Evolutionary conservation across 2,888 invertebrate genomes (phyloP), one percentile per base, ranked within the genome.

Genomic region (Aleiodes leptofemur): DNA sequence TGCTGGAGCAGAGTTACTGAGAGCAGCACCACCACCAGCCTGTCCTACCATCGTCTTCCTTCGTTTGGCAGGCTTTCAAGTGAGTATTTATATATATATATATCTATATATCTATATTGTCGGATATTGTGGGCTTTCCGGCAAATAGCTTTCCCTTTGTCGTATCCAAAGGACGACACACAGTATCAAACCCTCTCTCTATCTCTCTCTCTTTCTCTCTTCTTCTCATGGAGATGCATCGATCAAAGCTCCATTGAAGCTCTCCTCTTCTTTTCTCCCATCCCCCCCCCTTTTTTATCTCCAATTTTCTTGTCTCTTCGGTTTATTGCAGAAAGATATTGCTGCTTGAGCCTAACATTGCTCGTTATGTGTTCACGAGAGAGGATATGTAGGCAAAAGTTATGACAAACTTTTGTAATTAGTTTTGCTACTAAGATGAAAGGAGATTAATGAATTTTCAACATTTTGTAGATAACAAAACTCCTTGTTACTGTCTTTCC

Each of bases 11-110:
- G 90, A 89, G 76, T 85, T 90, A 38, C 83, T 90, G 2, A 83
- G 87, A 59, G 89, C 86, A 23, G 87, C 90, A 11, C 87, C 89
- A 6, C 90, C 90, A 59, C 90, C 90, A 38, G 89, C 89, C 69
- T 90, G 90, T 76, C 87, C 90, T 23, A 90, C 90, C 68, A 89
- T 91, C 76, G 90, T 91, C 29, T 91, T 91, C 79, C 88, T 91
- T 48, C 88, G 91, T 75, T 85, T 91, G 77, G 90, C 91, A 29
- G 91, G 91, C 73, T 90, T 91, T 76, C 91, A 91, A 85, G 90
- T 90, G 77, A 84, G 86, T 82, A 78, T 72, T 9, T 43, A 48
- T 11, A n/a, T 55, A 16, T 55, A 55, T n/a, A 16, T 55, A n/a
- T 55, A 16, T 14, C 13, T n/a, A 16, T 55, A n/a, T 55, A 16